A percentile compares a stretch with the other conserved stretches of the same genome.
phyloP scores from a whole-genome alignment of 2,888 invertebrate genomes.

The Mystacides longicornis region DNA sequence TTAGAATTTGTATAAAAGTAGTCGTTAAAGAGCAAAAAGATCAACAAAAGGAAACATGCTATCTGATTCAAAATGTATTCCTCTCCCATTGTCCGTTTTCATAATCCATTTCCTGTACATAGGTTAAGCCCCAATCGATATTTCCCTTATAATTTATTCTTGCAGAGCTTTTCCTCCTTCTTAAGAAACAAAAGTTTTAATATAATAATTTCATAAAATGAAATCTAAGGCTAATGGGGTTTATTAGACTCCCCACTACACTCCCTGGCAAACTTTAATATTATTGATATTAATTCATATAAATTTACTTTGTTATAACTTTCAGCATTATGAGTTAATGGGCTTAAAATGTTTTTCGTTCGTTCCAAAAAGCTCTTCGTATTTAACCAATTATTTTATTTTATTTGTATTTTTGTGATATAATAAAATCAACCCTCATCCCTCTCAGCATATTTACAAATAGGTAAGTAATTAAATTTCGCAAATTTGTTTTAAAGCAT shows the following conservation, averaged over 20 bases:
- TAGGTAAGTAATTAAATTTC: too few relatives aligned
- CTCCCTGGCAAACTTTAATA: not conserved
- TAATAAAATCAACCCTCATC: not conserved
- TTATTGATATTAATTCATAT: slow-evolving; percentile 1
- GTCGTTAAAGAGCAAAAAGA: too few relatives aligned
- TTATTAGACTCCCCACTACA: too few relatives aligned
- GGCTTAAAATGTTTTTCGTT: slow-evolving; percentile 2
- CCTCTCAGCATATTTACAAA: slow-evolving; percentile 1
- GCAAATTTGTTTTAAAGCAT: too few relatives aligned
- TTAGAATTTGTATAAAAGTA: too few relatives aligned
- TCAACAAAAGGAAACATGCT: too few relatives aligned
- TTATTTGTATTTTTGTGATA: not conserved
- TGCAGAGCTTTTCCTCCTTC: not conserved
- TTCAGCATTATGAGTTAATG: not conserved
- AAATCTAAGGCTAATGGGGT: slow-evolving; percentile 2
- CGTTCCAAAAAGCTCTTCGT: not conserved
- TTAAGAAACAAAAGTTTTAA: slow-evolving; percentile 1
- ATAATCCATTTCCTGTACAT: too few relatives aligned
- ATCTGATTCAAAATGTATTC: too few relatives aligned
- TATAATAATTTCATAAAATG: not conserved
- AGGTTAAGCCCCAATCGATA: not conserved
- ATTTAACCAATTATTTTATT: not conserved
- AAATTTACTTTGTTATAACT: not conserved
- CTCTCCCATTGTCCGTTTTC: too few relatives aligned
- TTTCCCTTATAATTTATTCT: not conserved